These are phyloP conservation scores for Ictalurus punctatus DNA, from an alignment of 2,113 vertebrate genomes.

Conservation along the genomic window DNA sequence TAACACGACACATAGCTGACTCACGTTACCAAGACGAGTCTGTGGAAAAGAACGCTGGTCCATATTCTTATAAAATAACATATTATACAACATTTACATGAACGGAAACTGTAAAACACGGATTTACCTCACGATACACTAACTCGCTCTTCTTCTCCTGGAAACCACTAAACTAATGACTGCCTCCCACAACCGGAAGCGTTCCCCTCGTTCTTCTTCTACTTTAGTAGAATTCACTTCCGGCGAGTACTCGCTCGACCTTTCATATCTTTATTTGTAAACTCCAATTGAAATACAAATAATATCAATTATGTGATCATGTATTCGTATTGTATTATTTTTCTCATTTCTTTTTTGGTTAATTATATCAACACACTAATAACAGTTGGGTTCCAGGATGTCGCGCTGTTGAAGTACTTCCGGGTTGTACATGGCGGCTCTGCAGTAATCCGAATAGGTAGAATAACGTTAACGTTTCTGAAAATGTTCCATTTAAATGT, in stretches of 20 bases:
- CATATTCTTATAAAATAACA: neutral
- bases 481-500: conserved; percentile 33
- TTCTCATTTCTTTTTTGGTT: neutral
- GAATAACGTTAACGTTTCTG: neutral
- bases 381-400: neutral
- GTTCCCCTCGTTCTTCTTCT: neutral
- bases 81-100: too few species aligned
- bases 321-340: neutral
- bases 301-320: neutral
- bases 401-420: neutral
- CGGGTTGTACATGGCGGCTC: neutral
- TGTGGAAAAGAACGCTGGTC: neutral
- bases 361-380: too few species aligned
- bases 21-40: neutral
- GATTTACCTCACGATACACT: neutral
- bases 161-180: neutral
- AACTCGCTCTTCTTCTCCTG: neutral
- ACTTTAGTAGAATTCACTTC: neutral
- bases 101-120: neutral
- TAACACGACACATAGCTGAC: neutral
- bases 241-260: neutral
- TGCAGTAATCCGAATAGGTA: neutral
- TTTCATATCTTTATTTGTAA: neutral
- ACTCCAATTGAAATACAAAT: neutral
- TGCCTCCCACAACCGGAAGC: neutral